Base-by-base conservation (phyloP, 2,113 vertebrate species). In the Neodontobutis hainanensis region DNA sequence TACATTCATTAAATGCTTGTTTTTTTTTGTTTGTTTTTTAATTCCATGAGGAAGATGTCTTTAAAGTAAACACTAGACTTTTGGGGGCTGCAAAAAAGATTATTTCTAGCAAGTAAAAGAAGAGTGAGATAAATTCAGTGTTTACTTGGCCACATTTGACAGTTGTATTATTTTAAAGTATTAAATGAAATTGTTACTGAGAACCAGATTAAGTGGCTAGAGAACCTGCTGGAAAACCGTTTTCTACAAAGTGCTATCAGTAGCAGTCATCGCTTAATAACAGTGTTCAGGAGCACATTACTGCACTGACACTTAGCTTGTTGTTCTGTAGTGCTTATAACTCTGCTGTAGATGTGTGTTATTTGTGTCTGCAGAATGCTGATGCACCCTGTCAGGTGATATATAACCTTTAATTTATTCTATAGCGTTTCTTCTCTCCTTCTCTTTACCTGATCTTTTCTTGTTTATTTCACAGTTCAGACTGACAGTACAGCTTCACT, bases 171-270 rank as follows among this genome's bases (percentile, higher is more conserved):
- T 81, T 78, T 78, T 47, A 48, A 49, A 5, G 11, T 61, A 7
- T 78, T 70, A 68, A 65, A 69, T 74, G 46, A 76, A 65, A 77
- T n/a, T 64, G 57, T 35, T 38, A 9, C 19, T 57, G 57, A 72
- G 49, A 36, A 74, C 56, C 15, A 42, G 35, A 77, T 73, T 38
- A 51, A 69, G 58, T 46, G 27, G 43, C 32, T 42, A 10, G 59
- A 63, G 59, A 65, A n/a, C 64, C 68, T 46, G 15, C 34, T 68
- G 65, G 46, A 45, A 61, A 61, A 64, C 16, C 6, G 27, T 73
- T 70, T 34, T 36, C 49, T 58, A 50, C 7, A 16, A 7, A 55
- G n/a, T 73, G 55, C 66, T 50, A 69, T 84, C 43, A 27, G 10
- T 43, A 43, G 62, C 32, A 60, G 60, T 36, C 36, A 38, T 14